Evolutionary conservation across 2,113 vertebrate species (phyloP), one percentile per base, ranked within the genome.

Genomic region (Myrmophylax atrothorax): DNA sequence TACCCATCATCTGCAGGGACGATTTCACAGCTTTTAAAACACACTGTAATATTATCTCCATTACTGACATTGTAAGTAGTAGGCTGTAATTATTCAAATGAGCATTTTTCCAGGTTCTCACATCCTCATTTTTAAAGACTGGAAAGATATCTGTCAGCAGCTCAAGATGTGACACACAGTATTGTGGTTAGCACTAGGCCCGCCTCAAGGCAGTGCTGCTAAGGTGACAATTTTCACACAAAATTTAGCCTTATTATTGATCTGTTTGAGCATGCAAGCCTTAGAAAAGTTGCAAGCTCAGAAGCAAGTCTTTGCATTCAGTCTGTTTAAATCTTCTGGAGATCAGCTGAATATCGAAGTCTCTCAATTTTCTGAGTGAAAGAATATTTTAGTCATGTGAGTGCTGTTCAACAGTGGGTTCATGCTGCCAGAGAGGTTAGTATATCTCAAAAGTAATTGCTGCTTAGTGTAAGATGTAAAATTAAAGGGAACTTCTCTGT

Each of bases 1-100:
- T 23, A 40, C 47, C 28, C 9, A 0, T 77, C 29, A 70, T 73
- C 67, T 66, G 40, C 31, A 78, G 62, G 60, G 67, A 91, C 24
- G 44, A 86, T 83, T 91, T 95, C 89, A 78, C 88, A 95, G 60
- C 33, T 90, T 85, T 92, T 88, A 80, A 42, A 89, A 81, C 68
- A 96, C 14, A 40, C 24, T 38, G 40, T 23, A 74, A 75, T 72
- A 72, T 44, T 49, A 38, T 49, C 50, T 95, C 60, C 35, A 15
- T 90, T 90, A 50, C 44, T 81, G 85, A 78, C 58, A 84, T 37
- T 60, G 15, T 70, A 68, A 66, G n/a, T 72, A 62, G 28, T 59
- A 64, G 56, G 33, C 93, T 68, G n/a, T 31, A 81, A 56, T 89
- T 89, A 90, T 80, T 94, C 64, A 93, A 94, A 92, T 64, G 70